Evolutionary conservation across 2,888 invertebrate genomes (phyloP).

Genomic region (Megamerina dolium): DNA sequence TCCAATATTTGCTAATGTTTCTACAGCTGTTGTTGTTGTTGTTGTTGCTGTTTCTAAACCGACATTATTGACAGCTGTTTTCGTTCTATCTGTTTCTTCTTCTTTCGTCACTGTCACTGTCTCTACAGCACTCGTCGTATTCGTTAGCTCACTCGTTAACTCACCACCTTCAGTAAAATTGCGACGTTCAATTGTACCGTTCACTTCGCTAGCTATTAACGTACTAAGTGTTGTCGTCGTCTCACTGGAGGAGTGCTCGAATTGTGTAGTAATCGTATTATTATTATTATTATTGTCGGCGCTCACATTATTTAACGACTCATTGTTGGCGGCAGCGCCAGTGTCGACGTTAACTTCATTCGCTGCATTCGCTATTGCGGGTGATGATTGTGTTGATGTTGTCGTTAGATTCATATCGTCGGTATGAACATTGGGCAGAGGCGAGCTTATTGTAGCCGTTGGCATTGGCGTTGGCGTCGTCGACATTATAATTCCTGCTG

Average conservation of each 20-base stretch:
- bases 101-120: constrained; percentile 4
- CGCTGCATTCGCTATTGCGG: too few relatives aligned
- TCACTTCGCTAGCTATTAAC: constrained; percentile 31
- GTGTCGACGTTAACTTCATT: too few relatives aligned
- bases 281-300: constrained; percentile 4
- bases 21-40: constrained; percentile 18
- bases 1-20: constrained; percentile 15
- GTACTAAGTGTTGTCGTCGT: constrained; percentile 36
- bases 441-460: not conserved
- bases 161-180: not conserved
- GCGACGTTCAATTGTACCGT: constrained; percentile 18
- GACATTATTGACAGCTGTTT: constrained; percentile 7
- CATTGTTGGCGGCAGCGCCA: constrained; percentile 1
- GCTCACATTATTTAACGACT: constrained; percentile 3
- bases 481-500: not conserved
- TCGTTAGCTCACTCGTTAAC: not conserved
- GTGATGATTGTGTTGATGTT: too few relatives aligned
- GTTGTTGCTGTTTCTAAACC: constrained; percentile 13
- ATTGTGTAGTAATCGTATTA: constrained; percentile 22
- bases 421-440: too few relatives aligned
- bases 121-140: not conserved
- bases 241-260: constrained; percentile 24
- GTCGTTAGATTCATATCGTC: too few relatives aligned
- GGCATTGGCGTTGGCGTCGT: not conserved
- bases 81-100: constrained; percentile 12